Evolutionary conservation across 2,797 vertebrate species (phyloP), one percentile per base, ranked within the genome.

Genomic region (Anas bernieri): DNA sequence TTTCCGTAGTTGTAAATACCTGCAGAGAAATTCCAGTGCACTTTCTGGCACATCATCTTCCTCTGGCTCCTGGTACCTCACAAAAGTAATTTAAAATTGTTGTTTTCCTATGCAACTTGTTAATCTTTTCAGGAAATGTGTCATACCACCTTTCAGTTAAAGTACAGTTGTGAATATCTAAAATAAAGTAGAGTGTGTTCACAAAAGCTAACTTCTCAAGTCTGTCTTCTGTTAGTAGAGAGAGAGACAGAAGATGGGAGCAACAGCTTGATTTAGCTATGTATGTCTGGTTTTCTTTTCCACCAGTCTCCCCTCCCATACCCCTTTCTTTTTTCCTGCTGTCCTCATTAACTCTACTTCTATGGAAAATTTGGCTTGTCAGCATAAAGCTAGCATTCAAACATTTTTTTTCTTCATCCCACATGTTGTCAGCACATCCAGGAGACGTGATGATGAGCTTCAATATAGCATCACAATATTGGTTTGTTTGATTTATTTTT

Each of bases 401-500:
- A 81, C 62, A 39, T 39, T 86, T 67, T 83, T 50, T 50, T 78
- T 75, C 46, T 75, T n/a, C 50, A 76, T 75, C 17, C 13, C 6
- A 43, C 8, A 33, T 17, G 2, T 62, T 90, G 33, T 89, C 41
- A 73, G 21, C 30, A 12, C 39, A 35, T 22, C 69, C 82, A 83
- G 39, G 43, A 62, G 28, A 61, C 4, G 7, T 12, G 35, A 84
- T 87, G 43, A 70, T 58, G 70, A 80, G 9, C 58, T 62, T 80
- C 0, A 0, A 8, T 61, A 7, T 52, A 37, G 30, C 12, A 33
- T 62, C 8, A 2, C 55, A 41, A 33, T 48, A 37, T 58, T 6
- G 3, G 55, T 86, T 70, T 41, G 14, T 30, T 88, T 64, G 17
- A 22, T 31, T 30, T 13, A 9, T 46, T 77, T 83, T 69, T 68